Evolutionary conservation across 1,140 invertebrate species (phyloP), one percentile per base, ranked within the genome.

Genomic region (Sminthurides bifidus): DNA sequence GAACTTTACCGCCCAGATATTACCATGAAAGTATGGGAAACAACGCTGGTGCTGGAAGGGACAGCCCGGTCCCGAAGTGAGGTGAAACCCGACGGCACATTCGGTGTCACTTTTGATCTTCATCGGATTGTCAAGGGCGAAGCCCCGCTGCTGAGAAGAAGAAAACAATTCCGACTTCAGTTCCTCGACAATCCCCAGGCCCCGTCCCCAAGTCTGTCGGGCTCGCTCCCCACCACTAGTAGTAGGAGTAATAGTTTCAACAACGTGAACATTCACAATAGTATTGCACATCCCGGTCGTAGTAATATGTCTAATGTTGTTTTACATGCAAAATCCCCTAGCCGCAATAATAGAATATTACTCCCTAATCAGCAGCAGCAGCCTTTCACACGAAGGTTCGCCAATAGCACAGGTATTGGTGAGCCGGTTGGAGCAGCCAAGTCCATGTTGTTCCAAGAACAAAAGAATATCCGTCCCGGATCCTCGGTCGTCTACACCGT

Each of bases 151-250:
- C 52, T 65, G 3, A 38, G 54, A 41, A 56, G 56, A 21, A 56
- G 63, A 52, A 61, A 59, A 49, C 63, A 65, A 61, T 59, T 65
- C 58, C 59, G 63, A 52, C 63, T 65, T 57, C 63, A 65, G 58
- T 65, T 65, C 63, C 63, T 65, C 33, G 57, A 62, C 40, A 61
- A 58, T 35, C 59, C 60, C 43, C 52, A 35, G 21, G 26, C 24
- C 45, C 43, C 33, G 15, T 21, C 40, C 38, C 15, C 19, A 3
- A 17, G 29, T 27, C 4, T 35, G 33, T 5, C 21, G 33, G 24
- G 19, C 26, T 3, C 26, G 35, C 5, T 23, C 23, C 27, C 48
- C 30, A 33, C 41, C 48, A 38, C 14, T 23, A 60, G 49, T 56
- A 60, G 46, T 45, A 56, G 41, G 29, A 52, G 23, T 17, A 57